Evolutionary conservation across 2,888 invertebrate genomes (phyloP), one percentile per base, ranked within the genome.

Genomic region (Girardia tigrina): DNA sequence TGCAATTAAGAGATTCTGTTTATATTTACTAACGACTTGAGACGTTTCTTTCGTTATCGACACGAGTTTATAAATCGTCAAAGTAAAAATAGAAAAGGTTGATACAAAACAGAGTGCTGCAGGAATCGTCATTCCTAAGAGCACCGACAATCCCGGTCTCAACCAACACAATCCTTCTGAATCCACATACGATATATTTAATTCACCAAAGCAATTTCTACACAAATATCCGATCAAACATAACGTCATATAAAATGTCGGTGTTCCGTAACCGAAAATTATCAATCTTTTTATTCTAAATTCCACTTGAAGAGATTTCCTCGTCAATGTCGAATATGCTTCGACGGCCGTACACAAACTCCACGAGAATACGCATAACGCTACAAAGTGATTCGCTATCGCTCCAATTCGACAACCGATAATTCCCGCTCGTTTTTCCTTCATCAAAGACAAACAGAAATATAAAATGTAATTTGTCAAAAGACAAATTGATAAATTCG

Each of bases 41-140:
- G 36, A 36, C 1, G 74, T 4, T 29, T 73, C 36, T 6, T 8
- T 8, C 29, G 12, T 73, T 29, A 23, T 4, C 6, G n/a, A 26
- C 2, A 12, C 6, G 6, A 14, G 23, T 14, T 1, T 6, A 6
- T 20, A 2, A 16, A 74, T 1, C 14, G 8, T 16, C 56, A 4
- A 74, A 4, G 28, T 12, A 23, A 42, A 42, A 16, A 74, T 23
- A 6, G 56, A 4, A n/a, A 28, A 1, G 26, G 74, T 74, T 23
- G 42, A 23, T 26, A 42, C 4, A 28, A 74, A 42, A 14, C 42
- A 42, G 16, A 26, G 14, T 23, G 28, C 2, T 26, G 74, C 74
- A 56, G 74, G 74, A 20, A 74, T 26, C 23, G 74, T 74, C 74
- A 74, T 74, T 23, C 56, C 74, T 4, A 74, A 74, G 16, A 74